Conservation (phyloP, 2,888 invertebrate species). For the Mycalesis mineus region DNA sequence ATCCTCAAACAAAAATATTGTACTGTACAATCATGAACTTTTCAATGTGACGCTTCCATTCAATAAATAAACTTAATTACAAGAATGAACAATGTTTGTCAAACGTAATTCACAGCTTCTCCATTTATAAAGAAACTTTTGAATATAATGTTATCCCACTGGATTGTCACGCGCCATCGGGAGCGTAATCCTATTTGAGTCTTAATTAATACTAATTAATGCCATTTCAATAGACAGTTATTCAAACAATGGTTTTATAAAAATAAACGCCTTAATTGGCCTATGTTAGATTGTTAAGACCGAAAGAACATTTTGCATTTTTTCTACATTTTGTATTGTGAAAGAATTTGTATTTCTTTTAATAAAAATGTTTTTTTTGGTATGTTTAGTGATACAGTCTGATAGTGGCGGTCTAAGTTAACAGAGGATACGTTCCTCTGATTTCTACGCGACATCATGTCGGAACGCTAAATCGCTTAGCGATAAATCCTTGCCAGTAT, state of each 20-base stretch:
- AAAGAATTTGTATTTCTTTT: too few species aligned
- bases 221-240: slow-evolving; percentile 53
- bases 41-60: too few species aligned
- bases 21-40: too few species aligned
- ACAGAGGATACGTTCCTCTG: too few species aligned
- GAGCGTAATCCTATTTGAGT: slow-evolving; percentile 71
- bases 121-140: slow-evolving; percentile 27
- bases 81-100: slow-evolving; percentile 12
- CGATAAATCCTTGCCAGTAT: too few species aligned
- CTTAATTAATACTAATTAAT: slow-evolving; percentile 68
- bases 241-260: slow-evolving; percentile 44
- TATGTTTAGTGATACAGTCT: too few species aligned
- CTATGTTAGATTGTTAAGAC: not conserved
- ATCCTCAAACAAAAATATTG: too few species aligned
- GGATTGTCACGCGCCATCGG: slow-evolving; percentile 53
- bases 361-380: too few species aligned
- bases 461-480: too few species aligned
- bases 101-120: slow-evolving; percentile 9
- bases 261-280: slow-evolving; percentile 40
- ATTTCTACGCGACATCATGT: too few species aligned
- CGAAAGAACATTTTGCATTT: not conserved
- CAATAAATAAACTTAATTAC: not conserved
- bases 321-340: too few species aligned
- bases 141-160: slow-evolving; percentile 47
- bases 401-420: too few species aligned